Evolutionary conservation across 2,797 vertebrate genomes (phyloP).

Genomic region (Prionace glauca): DNA sequence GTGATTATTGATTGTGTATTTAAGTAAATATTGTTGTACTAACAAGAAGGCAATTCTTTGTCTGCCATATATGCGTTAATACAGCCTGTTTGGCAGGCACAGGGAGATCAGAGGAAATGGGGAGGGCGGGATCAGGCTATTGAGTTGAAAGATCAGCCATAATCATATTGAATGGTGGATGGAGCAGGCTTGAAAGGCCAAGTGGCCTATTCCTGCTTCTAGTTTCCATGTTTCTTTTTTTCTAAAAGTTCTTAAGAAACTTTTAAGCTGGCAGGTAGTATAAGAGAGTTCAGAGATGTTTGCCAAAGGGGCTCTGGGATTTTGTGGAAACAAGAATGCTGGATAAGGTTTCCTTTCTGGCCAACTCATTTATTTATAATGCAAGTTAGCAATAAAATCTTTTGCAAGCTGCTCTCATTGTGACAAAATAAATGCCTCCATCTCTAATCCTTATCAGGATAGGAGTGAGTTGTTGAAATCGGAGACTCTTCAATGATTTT

Average conservation of each 20-base stretch:
- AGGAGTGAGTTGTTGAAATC: not conserved
- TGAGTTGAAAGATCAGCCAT: too few species aligned
- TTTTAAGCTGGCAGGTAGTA: not conserved
- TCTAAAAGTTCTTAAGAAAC: not conserved
- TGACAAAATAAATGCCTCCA: not conserved
- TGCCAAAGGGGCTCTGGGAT: not conserved
- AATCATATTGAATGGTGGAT: too few species aligned
- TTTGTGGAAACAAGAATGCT: not conserved
- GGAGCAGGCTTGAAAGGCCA: too few species aligned
- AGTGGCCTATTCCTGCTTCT: too few species aligned
- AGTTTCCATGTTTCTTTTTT: too few species aligned
- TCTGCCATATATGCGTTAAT: too few species aligned
- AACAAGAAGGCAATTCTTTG: too few species aligned
- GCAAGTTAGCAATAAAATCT: not conserved
- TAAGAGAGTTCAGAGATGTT: not conserved
- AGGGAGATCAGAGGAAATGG: too few species aligned
- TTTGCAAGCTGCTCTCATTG: not conserved
- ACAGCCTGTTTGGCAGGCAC: too few species aligned
- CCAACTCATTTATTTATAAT: not conserved
- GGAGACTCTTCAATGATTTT: not conserved
- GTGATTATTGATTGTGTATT: too few species aligned
- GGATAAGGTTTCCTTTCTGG: not conserved
- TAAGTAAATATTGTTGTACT: too few species aligned
- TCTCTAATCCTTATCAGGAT: not conserved
- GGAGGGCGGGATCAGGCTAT: too few species aligned